A percentile compares a stretch with the other conserved stretches of the same genome.
Evolutionary conservation across 2,797 vertebrate species (phyloP).

Genomic region (Zalophus californianus): DNA sequence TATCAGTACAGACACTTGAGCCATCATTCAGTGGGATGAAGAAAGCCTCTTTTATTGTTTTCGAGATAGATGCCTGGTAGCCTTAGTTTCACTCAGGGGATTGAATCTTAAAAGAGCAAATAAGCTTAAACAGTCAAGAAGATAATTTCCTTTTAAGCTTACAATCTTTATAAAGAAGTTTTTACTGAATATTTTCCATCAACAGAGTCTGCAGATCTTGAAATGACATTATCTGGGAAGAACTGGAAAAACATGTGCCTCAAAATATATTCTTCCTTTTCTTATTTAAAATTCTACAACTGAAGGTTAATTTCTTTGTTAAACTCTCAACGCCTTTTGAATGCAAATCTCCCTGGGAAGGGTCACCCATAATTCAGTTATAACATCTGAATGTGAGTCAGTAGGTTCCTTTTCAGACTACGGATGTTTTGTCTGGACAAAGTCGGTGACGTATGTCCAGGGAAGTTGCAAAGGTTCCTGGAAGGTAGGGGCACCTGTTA

Average conservation of each 20-base stretch:
- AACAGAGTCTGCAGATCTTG: constrained; percentile 2
- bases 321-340: neutral
- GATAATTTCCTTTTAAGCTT: neutral
- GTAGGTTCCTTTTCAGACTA: neutral
- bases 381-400: neutral
- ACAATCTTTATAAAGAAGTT: neutral
- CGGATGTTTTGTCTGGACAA: neutral
- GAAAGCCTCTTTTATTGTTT: neutral
- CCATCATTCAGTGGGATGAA: neutral
- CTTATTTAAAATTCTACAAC: constrained; percentile 37
- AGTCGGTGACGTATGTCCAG: neutral
- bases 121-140: neutral
- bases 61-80: neutral
- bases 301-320: neutral
- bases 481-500: neutral
- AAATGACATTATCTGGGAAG: neutral
- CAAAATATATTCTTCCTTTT: neutral
- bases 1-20: neutral
- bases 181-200: constrained; percentile 7
- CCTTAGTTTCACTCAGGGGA: neutral
- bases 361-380: neutral
- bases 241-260: neutral
- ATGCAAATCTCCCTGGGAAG: neutral
- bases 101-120: neutral
- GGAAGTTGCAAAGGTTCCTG: neutral